Evolutionary conservation across 2,113 vertebrate genomes (phyloP), one percentile per base, ranked within the genome.

Genomic region (Bubo bubo): DNA sequence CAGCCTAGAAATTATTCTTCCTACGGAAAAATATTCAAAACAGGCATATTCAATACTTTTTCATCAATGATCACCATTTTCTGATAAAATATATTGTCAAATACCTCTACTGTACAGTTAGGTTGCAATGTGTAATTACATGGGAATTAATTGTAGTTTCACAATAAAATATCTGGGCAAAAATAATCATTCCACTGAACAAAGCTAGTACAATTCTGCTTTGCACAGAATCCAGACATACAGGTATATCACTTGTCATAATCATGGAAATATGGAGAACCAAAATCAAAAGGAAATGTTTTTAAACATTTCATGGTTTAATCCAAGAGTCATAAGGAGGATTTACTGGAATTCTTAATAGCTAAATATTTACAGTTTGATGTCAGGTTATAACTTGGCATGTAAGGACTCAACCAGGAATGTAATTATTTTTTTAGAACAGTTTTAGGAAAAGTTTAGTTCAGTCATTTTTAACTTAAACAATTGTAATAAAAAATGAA

Each of bases 401-500:
- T 47, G 13, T 73, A 79, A 90, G 11, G 37, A 90, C 73, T 92
- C 47, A n/a, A 53, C 41, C 41, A 74, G 79, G 64, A 95, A 96
- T 53, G 62, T n/a, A 82, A 93, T 83, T 75, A 56, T 77, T 35
- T 47, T 14, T 77, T 92, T 37, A 73, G 20, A 60, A 68, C 60
- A 83, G 64, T 86, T 77, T 97, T 91, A 59, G 88, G 89, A 87
- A 90, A 79, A 86, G 34, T 58, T 95, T 80, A 52, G 68, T 70
- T 97, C 84, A 73, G 50, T 87, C 73, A 91, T 73, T 66, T 86
- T 96, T 85, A 63, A 79, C 43, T 79, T 88, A 68, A 79, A 74
- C 18, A 73, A 71, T 8, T 67, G 39, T n/a, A 86, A 66, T 45
- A 56, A 89, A 95, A 79, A 93, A 62, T 59, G 6, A 76, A 77